These are phyloP conservation scores for Scylla paramamosain DNA, from an alignment of 1,140 invertebrate genomes.

Conservation along the genomic window DNA sequence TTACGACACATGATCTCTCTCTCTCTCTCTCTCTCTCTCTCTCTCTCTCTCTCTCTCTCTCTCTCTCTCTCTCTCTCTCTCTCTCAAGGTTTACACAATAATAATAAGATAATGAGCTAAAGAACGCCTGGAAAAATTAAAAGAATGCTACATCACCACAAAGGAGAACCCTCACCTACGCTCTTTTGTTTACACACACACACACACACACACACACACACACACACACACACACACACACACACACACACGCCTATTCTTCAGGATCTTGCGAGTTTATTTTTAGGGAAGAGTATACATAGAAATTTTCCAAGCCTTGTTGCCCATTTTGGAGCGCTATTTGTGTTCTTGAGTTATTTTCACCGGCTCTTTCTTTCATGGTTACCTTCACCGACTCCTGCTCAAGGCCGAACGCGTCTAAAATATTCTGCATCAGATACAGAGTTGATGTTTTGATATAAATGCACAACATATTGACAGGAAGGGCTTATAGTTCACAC, in stretches of 20 bases:
- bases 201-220: not conserved
- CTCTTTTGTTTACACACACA: not conserved
- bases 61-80: not conserved
- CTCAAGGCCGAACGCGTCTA: too few relatives aligned
- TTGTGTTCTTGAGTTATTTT: too few relatives aligned
- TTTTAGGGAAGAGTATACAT: too few relatives aligned
- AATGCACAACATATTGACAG: not conserved
- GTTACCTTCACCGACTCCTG: too few relatives aligned
- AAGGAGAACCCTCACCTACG: not conserved
- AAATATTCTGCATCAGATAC: too few relatives aligned
- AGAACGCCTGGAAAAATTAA: too few relatives aligned
- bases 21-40: not conserved
- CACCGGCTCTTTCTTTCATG: too few relatives aligned
- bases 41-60: not conserved
- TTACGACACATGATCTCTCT: not conserved
- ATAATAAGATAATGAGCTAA: too few relatives aligned
- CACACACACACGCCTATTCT: not conserved
- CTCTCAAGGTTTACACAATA: too few relatives aligned
- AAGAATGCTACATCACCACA: not conserved
- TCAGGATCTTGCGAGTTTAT: too few relatives aligned
- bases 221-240: not conserved
- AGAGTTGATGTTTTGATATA: not conserved
- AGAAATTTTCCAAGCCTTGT: not conserved
- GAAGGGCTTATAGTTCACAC: not conserved
- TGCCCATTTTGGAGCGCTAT: not conserved